Percentiles rank a stretch among this genome's conserved stretches.
These are phyloP conservation scores for Lepidochrysops patricia DNA, from an alignment of 2,888 invertebrate species.

Conservation along the genomic window DNA sequence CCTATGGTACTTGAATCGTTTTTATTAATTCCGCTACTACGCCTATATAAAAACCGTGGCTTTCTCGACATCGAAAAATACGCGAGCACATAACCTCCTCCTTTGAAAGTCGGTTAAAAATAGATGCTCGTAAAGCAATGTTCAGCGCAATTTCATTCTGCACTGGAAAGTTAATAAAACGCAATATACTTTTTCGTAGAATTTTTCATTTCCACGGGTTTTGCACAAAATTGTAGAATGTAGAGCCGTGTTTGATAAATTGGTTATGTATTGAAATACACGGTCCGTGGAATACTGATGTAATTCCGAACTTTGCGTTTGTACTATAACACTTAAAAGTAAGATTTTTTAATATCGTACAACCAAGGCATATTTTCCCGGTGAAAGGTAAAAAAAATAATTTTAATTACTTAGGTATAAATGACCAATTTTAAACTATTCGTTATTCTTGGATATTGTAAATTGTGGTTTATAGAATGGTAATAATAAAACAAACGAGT, in stretches of 20 bases:
- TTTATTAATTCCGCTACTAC: neutral
- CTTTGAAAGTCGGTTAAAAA: too few relatives aligned
- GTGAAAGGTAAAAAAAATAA: neutral
- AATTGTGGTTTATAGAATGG: neutral
- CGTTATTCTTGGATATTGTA: slow-evolving; percentile 3
- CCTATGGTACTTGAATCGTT: slow-evolving; percentile 9
- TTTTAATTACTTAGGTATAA: too few relatives aligned
- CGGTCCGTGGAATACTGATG: neutral
- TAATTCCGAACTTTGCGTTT: neutral
- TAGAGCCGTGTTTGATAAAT: neutral
- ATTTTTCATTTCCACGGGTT: neutral
- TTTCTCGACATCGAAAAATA: neutral
- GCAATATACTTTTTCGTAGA: neutral
- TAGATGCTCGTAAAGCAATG: neutral
- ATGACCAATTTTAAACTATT: neutral
- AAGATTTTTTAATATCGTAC: neutral
- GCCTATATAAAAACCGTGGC: neutral
- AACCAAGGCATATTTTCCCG: too few relatives aligned
- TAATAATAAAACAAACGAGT: slow-evolving; percentile 4
- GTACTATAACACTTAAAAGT: neutral
- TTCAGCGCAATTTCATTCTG: neutral
- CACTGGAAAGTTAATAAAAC: neutral
- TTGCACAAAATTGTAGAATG: neutral
- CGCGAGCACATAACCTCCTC: too few relatives aligned
- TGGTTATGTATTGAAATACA: neutral